Evolutionary conservation across 2,888 invertebrate species (phyloP), one percentile per base, ranked within the genome.

Genomic region (Aspidiotus rigidus): DNA sequence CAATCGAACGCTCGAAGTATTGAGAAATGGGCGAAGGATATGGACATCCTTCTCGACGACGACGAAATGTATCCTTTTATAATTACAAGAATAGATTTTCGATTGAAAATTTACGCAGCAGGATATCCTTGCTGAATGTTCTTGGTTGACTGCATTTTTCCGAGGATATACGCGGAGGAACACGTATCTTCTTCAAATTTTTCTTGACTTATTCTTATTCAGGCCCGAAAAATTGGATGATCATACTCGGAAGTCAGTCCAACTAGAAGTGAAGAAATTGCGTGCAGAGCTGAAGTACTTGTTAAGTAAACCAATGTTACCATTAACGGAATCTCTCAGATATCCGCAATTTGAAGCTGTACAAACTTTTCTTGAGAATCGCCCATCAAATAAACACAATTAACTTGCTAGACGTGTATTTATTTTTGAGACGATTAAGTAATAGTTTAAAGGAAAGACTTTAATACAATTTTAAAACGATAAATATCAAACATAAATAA

Each of bases 31-130:
- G 92, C 93, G 0, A 83, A 86, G 72, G 93, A 95, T 73, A 90
- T 94, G 86, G 97, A 97, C 78, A 88, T 95, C 74, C 85, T 97
- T 71, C 79, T 95, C 2, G 94, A 94, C 75, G 86, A 85, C 71
- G 78, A 80, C 73, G 72, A 76, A 57, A 39, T 71, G 59, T 70
- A 70, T 64, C 64, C 64, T 64, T 64, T 64, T n/a, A 28, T 5
- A 11, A 49, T 49, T 49, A 2, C 2, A 49, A 2, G 5, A 28
- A 28, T 28, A 28, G 28, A 28, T 28, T 28, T 28, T 28, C 28
- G 5, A 28, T 5, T 28, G 28, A 28, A 28, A 5, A 28, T 28
- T n/a, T 28, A 28, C 28, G 28, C 28, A 28, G 1, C 2, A 28
- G 28, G 5, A 28, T 28, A 28, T 28, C 5, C 28, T 1, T 28